phyloP scores from a whole-genome alignment of 2,888 invertebrate species.

The Tolmerus cingulatus region DNA sequence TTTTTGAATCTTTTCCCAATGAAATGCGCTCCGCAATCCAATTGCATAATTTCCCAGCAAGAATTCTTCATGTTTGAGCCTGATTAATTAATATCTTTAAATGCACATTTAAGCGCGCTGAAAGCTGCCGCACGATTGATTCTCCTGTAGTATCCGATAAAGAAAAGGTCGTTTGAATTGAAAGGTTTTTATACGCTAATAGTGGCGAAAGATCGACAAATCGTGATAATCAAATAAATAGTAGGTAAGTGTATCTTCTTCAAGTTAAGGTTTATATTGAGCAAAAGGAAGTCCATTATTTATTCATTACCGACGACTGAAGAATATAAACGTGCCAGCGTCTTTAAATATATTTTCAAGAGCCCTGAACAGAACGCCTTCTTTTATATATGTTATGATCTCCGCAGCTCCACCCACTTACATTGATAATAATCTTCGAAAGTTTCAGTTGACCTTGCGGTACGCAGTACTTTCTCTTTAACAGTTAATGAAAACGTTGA shows the following conservation, averaged over 20 bases:
- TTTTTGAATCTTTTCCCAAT: background rate
- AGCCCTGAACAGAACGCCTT: background rate
- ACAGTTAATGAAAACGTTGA: background rate
- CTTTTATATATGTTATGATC: background rate
- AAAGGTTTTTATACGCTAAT: background rate
- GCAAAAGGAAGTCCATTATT: background rate
- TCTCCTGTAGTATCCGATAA: background rate
- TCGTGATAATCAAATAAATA: background rate
- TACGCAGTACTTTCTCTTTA: background rate
- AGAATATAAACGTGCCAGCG: background rate
- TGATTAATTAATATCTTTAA: background rate
- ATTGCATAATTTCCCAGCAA: background rate
- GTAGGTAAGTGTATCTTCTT: background rate
- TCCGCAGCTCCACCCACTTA: background rate
- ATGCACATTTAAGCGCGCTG: background rate
- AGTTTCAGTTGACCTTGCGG: background rate
- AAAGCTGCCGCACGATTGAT: background rate
- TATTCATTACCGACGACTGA: background rate
- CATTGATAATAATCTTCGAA: background rate
- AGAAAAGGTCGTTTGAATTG: background rate
- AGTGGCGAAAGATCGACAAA: background rate
- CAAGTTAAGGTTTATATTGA: background rate
- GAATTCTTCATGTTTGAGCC: background rate
- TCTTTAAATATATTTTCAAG: background rate
- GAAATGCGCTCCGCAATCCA: background rate